Evolutionary conservation across 2,888 invertebrate species (phyloP).

Genomic region (Periphyllus acericola): DNA sequence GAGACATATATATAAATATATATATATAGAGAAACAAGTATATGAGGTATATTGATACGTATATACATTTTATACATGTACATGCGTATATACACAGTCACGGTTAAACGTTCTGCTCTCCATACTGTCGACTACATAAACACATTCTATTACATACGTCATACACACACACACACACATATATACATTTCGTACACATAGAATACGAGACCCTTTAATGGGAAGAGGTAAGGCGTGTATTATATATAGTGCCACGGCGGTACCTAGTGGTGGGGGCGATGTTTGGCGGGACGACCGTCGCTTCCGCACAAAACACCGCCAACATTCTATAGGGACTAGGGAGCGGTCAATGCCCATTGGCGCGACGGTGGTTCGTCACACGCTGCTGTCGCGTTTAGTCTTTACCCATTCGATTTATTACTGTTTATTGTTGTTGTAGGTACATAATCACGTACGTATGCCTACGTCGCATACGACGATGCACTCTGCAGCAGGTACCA

Average conservation of each 20-base stretch:
- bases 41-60: background rate
- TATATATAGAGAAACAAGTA: background rate
- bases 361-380: background rate
- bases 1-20: background rate
- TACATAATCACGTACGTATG: background rate
- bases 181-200: background rate
- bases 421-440: background rate
- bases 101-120: background rate
- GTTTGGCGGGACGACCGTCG: background rate
- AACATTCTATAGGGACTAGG: background rate
- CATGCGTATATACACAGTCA: background rate
- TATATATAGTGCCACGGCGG: no score
- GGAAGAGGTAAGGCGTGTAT: background rate
- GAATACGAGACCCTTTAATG: slow-evolving; percentile 2
- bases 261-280: no score
- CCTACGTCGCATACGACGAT: background rate
- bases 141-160: no score
- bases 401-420: background rate
- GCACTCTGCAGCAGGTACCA: background rate
- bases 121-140: background rate
- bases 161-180: background rate
- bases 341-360: background rate
- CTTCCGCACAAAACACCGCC: background rate
- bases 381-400: background rate
- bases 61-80: background rate